Conservation (phyloP, 1,140 invertebrate species). For the Leptestheria dahalacensis region DNA sequence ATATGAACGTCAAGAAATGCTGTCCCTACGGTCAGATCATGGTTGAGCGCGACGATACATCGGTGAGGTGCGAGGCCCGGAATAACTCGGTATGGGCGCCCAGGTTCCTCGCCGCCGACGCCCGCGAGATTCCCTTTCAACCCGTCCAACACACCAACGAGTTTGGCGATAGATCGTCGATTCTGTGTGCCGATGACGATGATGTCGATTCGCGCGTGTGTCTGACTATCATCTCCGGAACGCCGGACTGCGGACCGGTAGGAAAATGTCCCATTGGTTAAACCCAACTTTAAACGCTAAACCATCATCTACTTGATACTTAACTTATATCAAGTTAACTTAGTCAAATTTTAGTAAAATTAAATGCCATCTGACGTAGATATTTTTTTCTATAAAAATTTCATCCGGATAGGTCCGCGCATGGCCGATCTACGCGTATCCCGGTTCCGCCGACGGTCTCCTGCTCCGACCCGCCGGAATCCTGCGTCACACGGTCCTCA, state of each 20-base stretch:
- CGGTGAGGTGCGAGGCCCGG: constrained; percentile 23
- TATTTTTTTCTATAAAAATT: too few relatives aligned
- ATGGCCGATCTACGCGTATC: constrained; percentile 53
- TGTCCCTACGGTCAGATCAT: constrained; percentile 53
- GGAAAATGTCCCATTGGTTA: constrained; percentile 35
- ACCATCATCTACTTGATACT: too few relatives aligned
- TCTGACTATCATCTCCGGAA: constrained; percentile 41
- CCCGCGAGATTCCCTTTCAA: constrained; percentile 21
- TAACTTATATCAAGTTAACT: not conserved
- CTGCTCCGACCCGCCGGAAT: constrained; percentile 47
- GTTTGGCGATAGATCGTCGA: not conserved
- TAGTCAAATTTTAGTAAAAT: too few relatives aligned
- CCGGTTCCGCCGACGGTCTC: constrained; percentile 39
- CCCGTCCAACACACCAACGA: not conserved
- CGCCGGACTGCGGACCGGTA: constrained; percentile 48
- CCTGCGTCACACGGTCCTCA: constrained; percentile 46
- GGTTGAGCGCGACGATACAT: constrained; percentile 38
- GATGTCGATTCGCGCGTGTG: not conserved
- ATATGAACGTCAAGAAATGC: constrained; percentile 47
- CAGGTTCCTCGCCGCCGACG: constrained; percentile 39
- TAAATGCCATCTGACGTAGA: too few relatives aligned
- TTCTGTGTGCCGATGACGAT: not conserved
- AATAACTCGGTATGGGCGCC: constrained; percentile 33
- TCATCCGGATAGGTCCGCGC: constrained; percentile 2
- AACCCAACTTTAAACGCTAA: not conserved